A percentile compares a stretch with the other conserved stretches of the same genome.
Evolutionary conservation across 2,797 vertebrate genomes (phyloP).

Genomic region (Pangasius djambal): DNA sequence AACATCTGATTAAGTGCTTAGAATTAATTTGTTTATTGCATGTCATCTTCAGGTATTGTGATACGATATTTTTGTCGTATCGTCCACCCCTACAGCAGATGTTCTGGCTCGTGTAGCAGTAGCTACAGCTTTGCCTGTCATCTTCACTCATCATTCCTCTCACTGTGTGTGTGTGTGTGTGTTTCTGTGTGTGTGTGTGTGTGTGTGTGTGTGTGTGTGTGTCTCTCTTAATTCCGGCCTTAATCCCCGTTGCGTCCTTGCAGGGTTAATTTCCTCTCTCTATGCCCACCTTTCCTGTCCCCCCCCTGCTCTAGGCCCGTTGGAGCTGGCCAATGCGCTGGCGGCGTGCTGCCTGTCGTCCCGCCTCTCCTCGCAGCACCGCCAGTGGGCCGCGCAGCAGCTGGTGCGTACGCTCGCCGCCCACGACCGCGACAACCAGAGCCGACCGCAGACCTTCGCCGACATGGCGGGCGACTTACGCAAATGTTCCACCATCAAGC

Average conservation of each 20-base stretch:
- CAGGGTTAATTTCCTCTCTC: slow-evolving; percentile 91
- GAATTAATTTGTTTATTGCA: no score
- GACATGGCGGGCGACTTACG: slow-evolving; percentile 95
- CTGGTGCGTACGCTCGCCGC: slow-evolving; percentile 93
- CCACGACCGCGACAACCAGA: slow-evolving; percentile 95
- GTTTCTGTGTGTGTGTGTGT: slow-evolving; percentile 29
- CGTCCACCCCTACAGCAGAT: not conserved
- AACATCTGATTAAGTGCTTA: no score
- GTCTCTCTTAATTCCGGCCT: slow-evolving; percentile 68
- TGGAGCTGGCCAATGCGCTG: slow-evolving; percentile 98
- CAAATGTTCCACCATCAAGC: slow-evolving; percentile 91
- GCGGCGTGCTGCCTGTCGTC: slow-evolving; percentile 98
- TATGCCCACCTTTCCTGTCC: slow-evolving; percentile 92
- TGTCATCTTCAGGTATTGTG: not conserved
- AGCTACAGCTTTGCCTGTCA: not conserved
- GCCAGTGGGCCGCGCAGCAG: slow-evolving; percentile 98
- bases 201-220: slow-evolving; percentile 25
- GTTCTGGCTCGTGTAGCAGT: not conserved
- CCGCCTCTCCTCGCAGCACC: slow-evolving; percentile 94
- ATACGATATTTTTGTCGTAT: not conserved
- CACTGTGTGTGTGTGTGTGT: slow-evolving; percentile 10
- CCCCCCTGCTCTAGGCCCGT: slow-evolving; percentile 94
- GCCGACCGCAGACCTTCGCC: slow-evolving; percentile 88
- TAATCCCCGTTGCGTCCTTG: slow-evolving; percentile 81
- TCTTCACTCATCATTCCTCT: slow-evolving; percentile 20